phyloP scores from a whole-genome alignment of 2,113 vertebrate genomes.

The Carassius carassius region DNA sequence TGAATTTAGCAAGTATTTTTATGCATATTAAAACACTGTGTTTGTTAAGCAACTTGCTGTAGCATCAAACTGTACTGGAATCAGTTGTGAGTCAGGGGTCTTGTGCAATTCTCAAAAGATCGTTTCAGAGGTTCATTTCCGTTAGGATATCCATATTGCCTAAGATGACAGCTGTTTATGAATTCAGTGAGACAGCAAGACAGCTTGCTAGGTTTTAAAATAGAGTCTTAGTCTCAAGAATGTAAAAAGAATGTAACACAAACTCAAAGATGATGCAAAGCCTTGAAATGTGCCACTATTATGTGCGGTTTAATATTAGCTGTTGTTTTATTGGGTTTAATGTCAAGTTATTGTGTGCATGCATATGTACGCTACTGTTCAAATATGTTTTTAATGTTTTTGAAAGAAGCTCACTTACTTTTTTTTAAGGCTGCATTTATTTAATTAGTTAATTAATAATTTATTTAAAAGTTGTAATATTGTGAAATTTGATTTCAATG shows the following conservation, averaged over 20 bases:
- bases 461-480: not conserved
- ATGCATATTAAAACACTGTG: not conserved
- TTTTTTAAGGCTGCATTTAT: not conserved
- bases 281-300: not conserved
- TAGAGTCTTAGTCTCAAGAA: not conserved
- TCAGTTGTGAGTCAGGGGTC: not conserved
- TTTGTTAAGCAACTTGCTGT: not conserved
- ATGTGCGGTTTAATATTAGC: not conserved
- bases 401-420: not conserved
- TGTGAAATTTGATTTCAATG: not conserved
- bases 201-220: slow-evolving; percentile 17
- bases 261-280: not conserved
- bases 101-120: not conserved
- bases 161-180: slow-evolving; percentile 1
- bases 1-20: not conserved
- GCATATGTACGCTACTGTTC: not conserved
- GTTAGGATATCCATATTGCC: not conserved
- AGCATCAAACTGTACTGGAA: not conserved
- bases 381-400: not conserved
- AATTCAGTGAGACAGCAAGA: not conserved
- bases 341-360: not conserved
- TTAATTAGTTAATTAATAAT: too few relatives aligned
- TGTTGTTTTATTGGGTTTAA: not conserved
- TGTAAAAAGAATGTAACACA: too few relatives aligned
- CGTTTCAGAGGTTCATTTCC: not conserved